Conservation (phyloP, 30 jellyfish, hydroid and myxozoan genomes). For the Aurelia sp. region DNA sequence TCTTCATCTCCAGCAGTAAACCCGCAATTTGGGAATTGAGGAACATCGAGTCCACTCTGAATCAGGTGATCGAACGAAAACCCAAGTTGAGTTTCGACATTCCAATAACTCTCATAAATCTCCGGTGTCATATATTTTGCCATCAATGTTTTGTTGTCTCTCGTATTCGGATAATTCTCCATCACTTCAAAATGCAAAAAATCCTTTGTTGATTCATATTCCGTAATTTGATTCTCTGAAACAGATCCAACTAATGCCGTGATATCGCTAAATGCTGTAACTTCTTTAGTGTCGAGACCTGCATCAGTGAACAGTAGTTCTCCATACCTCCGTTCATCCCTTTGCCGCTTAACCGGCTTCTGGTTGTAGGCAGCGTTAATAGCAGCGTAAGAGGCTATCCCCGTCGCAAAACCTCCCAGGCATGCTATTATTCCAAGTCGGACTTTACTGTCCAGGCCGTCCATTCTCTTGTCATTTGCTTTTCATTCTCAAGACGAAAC, state of each 20-base stretch:
- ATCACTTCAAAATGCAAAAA: conserved; percentile 46
- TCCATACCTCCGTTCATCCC: conserved; percentile 29
- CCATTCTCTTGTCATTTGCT: conserved; percentile 7
- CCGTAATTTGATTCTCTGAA: background rate
- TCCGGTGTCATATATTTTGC: conserved; percentile 56
- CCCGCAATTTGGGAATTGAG: conserved; percentile 60
- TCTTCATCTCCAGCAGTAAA: conserved; percentile 59
- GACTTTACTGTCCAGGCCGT: conserved; percentile 26
- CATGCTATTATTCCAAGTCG: conserved; percentile 47
- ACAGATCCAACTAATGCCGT: background rate
- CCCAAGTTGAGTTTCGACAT: conserved; percentile 51
- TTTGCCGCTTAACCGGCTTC: background rate
- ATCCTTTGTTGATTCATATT: conserved; percentile 41
- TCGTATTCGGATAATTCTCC: conserved; percentile 49
- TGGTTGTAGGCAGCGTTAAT: background rate
- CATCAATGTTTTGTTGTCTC: conserved; percentile 43
- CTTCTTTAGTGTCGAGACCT: background rate
- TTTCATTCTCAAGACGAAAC: too few relatives aligned
- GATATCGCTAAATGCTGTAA: conserved; percentile 45
- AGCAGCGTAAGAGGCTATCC: conserved; percentile 31
- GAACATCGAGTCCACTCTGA: conserved; percentile 60
- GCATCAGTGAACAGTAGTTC: conserved; percentile 27
- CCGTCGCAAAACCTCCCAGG: conserved; percentile 56
- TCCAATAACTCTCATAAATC: conserved; percentile 56
- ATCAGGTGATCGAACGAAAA: conserved; percentile 43